Evolutionary conservation across 2,113 vertebrate species (phyloP).

Genomic region (Istiophorus platypterus): DNA sequence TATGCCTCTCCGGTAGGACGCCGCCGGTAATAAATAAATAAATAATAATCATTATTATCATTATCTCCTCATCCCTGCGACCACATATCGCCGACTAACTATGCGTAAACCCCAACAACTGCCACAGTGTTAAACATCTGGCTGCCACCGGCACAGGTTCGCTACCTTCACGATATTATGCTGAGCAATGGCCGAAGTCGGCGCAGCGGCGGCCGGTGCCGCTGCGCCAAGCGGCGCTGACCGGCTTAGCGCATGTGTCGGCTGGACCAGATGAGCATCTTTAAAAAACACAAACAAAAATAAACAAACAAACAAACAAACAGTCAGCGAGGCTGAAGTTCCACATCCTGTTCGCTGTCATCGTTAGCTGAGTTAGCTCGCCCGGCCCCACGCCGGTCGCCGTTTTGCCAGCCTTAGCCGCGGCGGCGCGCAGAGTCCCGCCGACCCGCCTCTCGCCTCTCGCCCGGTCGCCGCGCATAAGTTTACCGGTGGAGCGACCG

Average conservation of each 20-base stretch:
- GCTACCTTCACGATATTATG: not conserved
- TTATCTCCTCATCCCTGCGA: too few relatives aligned
- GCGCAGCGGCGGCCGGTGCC: not conserved
- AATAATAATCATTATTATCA: too few relatives aligned
- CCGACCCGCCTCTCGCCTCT: too few relatives aligned
- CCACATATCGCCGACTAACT: not conserved
- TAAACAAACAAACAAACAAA: not conserved
- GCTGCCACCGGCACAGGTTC: not conserved
- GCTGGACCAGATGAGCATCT: constrained; percentile 28
- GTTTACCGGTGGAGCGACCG: constrained; percentile 5
- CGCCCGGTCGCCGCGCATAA: not conserved
- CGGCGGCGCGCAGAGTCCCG: too few relatives aligned
- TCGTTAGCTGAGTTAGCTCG: constrained; percentile 23
- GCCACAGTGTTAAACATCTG: not conserved
- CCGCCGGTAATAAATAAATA: too few relatives aligned
- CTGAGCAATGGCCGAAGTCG: not conserved
- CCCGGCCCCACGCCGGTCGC: too few relatives aligned
- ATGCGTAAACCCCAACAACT: not conserved
- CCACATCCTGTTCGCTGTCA: constrained; percentile 11
- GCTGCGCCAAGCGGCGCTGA: too few relatives aligned
- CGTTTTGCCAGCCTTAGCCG: too few relatives aligned
- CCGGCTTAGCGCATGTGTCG: too few relatives aligned
- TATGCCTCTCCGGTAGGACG: too few relatives aligned
- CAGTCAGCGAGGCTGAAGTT: constrained; percentile 15
- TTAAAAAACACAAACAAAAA: not conserved